Percentiles rank a stretch among this genome's conserved stretches.
Evolutionary conservation across 2,888 invertebrate genomes (phyloP).

Genomic region (Ceraclea dissimilis): DNA sequence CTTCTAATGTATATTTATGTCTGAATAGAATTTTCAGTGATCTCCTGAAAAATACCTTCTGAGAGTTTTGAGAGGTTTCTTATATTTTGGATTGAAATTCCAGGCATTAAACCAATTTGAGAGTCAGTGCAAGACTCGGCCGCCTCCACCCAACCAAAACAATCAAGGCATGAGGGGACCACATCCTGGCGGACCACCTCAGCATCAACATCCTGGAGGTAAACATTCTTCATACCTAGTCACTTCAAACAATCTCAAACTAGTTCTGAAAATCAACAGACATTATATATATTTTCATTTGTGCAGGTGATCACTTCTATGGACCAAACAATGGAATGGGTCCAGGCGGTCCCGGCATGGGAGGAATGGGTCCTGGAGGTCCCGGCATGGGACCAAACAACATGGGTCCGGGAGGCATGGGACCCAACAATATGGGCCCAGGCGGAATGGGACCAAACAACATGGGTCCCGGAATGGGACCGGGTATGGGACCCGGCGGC

Average conservation of each 20-base stretch:
- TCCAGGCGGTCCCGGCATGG: conserved; percentile 28
- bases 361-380: conserved; percentile 23
- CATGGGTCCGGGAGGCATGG: conserved; percentile 30
- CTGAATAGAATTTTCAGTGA: no score
- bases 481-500: conserved; percentile 37
- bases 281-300: neutral
- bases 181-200: conserved; percentile 52
- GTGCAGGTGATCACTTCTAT: conserved; percentile 39
- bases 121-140: conserved; percentile 85
- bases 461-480: conserved; percentile 26
- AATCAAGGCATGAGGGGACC: conserved; percentile 40
- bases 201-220: conserved; percentile 48
- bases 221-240: no score
- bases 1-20: no score
- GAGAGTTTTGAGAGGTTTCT: no score
- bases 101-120: conserved; percentile 74
- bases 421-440: conserved; percentile 39
- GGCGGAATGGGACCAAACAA: conserved; percentile 27
- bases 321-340: conserved; percentile 37
- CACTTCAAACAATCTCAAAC: no score
- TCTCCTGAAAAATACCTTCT: no score
- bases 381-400: conserved; percentile 26
- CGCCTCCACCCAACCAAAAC: conserved; percentile 69
- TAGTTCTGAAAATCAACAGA: no score
- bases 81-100: no score